phyloP scores from a whole-genome alignment of 2,888 invertebrate genomes.

The Helicoverpa assulta region DNA sequence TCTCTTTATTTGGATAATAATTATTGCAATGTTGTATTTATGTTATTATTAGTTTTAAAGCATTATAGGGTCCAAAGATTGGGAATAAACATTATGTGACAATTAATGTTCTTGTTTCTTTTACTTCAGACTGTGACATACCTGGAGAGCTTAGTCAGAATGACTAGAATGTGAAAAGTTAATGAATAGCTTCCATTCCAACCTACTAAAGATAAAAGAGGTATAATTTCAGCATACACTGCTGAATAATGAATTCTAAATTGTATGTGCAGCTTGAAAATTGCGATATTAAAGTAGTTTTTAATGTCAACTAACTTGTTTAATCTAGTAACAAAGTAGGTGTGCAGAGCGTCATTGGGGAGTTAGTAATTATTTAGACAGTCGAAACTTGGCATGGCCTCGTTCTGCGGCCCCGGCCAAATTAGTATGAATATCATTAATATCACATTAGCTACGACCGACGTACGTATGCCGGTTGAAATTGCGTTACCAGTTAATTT shows the following conservation, averaged over 20 bases:
- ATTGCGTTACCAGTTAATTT: constrained; percentile 69
- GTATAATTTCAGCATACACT: constrained; percentile 24
- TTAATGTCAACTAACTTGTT: constrained; percentile 64
- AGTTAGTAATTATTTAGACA: constrained; percentile 82
- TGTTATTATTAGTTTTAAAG: constrained; percentile 92
- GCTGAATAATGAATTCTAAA: constrained; percentile 42
- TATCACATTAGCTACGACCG: constrained; percentile 79
- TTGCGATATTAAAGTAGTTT: constrained; percentile 48
- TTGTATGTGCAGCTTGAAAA: constrained; percentile 38
- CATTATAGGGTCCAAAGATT: constrained; percentile 94
- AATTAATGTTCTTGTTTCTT: constrained; percentile 83
- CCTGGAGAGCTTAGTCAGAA: constrained; percentile 12
- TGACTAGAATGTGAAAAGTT: background rate
- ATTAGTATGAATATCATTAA: constrained; percentile 84
- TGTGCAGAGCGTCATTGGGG: constrained; percentile 63
- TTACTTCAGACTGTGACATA: constrained; percentile 53
- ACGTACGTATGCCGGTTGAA: constrained; percentile 60
- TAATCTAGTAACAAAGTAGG: constrained; percentile 60
- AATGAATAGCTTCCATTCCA: constrained; percentile 20
- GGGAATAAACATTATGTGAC: constrained; percentile 92
- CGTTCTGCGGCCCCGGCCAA: constrained; percentile 75
- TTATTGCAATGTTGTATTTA: constrained; percentile 89
- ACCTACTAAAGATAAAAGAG: constrained; percentile 23
- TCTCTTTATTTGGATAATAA: constrained; percentile 78
- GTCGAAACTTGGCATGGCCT: constrained; percentile 80